Evolutionary conservation across 2,888 invertebrate genomes (phyloP).

Genomic region (Gari tellinella): DNA sequence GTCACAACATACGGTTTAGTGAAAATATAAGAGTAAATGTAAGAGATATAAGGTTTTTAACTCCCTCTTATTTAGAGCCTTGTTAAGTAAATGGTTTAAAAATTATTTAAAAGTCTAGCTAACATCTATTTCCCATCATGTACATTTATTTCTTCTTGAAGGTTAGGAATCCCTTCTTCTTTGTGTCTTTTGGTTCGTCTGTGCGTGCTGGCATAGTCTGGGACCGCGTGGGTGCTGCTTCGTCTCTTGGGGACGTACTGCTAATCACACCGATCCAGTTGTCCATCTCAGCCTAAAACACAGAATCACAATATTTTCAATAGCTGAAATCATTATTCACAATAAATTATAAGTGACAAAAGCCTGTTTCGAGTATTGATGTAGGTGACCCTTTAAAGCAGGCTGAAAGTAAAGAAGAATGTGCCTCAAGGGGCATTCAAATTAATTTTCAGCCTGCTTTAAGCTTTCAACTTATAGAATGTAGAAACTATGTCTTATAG

Average conservation of each 20-base stretch:
- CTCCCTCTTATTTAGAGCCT: conserved; percentile 18
- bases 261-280: conserved; percentile 95
- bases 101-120: conserved; percentile 10
- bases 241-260: conserved; percentile 88
- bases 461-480: no score
- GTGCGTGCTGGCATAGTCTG: conserved; percentile 96
- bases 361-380: no score
- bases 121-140: not conserved
- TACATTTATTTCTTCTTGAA: conserved; percentile 93
- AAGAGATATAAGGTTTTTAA: not conserved
- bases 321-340: no score
- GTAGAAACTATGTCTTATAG: no score
- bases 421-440: no score
- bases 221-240: conserved; percentile 86
- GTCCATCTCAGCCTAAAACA: conserved; percentile 92
- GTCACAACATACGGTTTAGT: no score
- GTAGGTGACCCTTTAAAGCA: no score
- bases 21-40: no score
- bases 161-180: conserved; percentile 99
- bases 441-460: no score
- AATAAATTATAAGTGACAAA: no score
- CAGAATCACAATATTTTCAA: no score
- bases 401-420: no score
- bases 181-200: conserved; percentile 92
- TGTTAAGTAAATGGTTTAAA: not conserved